phyloP scores from a whole-genome alignment of 2,888 invertebrate genomes.

The Monopis laevigella region DNA sequence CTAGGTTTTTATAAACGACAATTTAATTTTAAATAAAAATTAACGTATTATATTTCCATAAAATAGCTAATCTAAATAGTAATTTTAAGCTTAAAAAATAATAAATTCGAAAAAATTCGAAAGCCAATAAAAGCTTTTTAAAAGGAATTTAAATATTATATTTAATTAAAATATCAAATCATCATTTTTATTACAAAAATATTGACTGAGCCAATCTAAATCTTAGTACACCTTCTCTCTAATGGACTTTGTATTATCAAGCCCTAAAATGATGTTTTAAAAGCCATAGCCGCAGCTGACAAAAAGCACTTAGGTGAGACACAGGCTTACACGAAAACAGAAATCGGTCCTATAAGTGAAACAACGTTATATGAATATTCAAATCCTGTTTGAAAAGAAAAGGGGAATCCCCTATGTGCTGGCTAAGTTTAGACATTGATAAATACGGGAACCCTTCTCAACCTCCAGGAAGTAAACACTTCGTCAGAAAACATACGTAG shows the following conservation, averaged over 20 bases:
- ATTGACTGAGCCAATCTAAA: too few relatives aligned
- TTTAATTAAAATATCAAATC: too few relatives aligned
- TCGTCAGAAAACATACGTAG: conserved; percentile 4
- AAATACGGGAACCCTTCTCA: conserved; percentile 10
- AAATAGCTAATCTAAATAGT: too few relatives aligned
- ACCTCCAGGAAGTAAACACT: conserved; percentile 9
- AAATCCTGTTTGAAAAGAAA: conserved; percentile 10
- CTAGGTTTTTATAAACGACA: too few relatives aligned
- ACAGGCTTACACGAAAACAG: conserved; percentile 1
- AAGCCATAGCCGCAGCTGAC: conserved; percentile 4
- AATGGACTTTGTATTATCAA: conserved; percentile 9
- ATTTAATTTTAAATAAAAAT: too few relatives aligned
- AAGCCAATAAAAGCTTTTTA: too few relatives aligned
- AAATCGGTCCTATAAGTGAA: background rate
- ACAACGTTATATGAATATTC: conserved; percentile 5
- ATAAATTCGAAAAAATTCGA: too few relatives aligned
- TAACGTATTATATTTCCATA: too few relatives aligned
- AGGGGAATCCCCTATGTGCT: conserved; percentile 3
- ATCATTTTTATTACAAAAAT: too few relatives aligned
- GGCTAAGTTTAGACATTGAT: conserved; percentile 9
- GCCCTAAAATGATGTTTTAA: conserved; percentile 1
- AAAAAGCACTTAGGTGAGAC: conserved; percentile 9
- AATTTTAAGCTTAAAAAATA: too few relatives aligned
- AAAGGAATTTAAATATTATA: too few relatives aligned
- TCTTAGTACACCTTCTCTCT: background rate